A percentile compares a stretch with the other conserved stretches of the same genome.
phyloP scores from a whole-genome alignment of 2,888 invertebrate species.

The Amphiduros pacificus region DNA sequence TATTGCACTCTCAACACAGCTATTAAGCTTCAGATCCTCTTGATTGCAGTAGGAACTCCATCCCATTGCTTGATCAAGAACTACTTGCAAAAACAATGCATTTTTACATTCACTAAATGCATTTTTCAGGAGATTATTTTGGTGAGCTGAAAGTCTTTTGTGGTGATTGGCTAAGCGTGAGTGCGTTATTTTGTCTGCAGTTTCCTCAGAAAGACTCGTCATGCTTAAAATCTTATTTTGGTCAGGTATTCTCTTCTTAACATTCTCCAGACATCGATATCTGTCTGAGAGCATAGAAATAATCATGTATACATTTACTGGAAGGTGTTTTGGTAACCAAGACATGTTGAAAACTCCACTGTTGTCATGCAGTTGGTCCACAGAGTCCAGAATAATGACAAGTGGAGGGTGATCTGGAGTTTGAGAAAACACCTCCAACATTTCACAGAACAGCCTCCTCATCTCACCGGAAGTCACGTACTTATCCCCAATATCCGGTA shows the following conservation, averaged over 20 bases:
- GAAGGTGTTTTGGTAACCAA: slow-evolving; percentile 30
- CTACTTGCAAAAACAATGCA: slow-evolving; percentile 34
- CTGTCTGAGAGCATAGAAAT: slow-evolving; percentile 28
- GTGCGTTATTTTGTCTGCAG: slow-evolving; percentile 19
- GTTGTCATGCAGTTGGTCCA: slow-evolving; percentile 29
- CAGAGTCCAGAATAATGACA: slow-evolving; percentile 31
- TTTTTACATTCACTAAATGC: slow-evolving; percentile 17
- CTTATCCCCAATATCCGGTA: slow-evolving; percentile 5
- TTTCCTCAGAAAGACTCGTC: slow-evolving; percentile 7
- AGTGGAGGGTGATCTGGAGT: slow-evolving; percentile 7
- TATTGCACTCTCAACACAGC: slow-evolving; percentile 24
- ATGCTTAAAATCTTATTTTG: slow-evolving; percentile 14
- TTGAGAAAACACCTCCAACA: slow-evolving; percentile 1
- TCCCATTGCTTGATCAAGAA: slow-evolving; percentile 23
- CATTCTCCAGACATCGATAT: slow-evolving; percentile 17
- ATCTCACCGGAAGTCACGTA: background rate
- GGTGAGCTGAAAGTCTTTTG: slow-evolving; percentile 19
- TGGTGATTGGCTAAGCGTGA: slow-evolving; percentile 8
- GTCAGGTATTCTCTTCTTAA: slow-evolving; percentile 2
- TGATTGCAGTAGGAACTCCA: slow-evolving; percentile 28
- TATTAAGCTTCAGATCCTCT: background rate
- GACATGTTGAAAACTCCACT: slow-evolving; percentile 22
- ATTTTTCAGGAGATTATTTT: slow-evolving; percentile 15
- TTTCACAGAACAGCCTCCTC: slow-evolving; percentile 1
- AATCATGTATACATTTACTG: slow-evolving; percentile 23